A percentile compares a stretch with the other conserved stretches of the same genome.
phyloP scores from a whole-genome alignment of 2,113 vertebrate genomes.

The Ageneiosus marmoratus region DNA sequence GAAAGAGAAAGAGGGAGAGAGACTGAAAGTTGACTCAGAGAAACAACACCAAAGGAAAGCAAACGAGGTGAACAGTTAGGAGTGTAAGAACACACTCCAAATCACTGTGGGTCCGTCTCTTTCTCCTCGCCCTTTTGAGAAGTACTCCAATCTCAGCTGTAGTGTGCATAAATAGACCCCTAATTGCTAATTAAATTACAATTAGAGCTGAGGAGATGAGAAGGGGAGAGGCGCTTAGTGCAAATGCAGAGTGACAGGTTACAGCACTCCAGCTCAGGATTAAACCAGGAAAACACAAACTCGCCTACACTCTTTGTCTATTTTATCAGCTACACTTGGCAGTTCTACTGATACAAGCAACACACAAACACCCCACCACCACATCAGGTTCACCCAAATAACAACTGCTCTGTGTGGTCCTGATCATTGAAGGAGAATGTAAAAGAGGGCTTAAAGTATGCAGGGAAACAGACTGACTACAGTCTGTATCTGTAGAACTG shows the following conservation, averaged over 20 bases:
- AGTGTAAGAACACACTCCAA: too few species aligned
- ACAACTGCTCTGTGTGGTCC: too few species aligned
- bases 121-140: constrained; percentile 60
- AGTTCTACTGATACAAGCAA: too few species aligned
- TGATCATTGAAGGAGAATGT: too few species aligned
- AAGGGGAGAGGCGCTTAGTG: constrained; percentile 71
- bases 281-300: constrained; percentile 56
- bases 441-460: too few species aligned
- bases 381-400: too few species aligned
- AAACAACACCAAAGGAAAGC: not conserved
- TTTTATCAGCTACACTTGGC: too few species aligned
- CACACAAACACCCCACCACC: not conserved
- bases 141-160: constrained; percentile 72
- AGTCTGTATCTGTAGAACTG: too few species aligned
- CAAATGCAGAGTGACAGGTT: constrained; percentile 75
- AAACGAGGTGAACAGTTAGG: not conserved
- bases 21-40: not conserved
- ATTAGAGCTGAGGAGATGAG: constrained; percentile 73
- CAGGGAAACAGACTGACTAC: too few species aligned
- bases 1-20: not conserved
- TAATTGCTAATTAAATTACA: constrained; percentile 79
- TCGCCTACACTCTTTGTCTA: too few species aligned
- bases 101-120: not conserved
- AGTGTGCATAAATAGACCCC: constrained; percentile 70
- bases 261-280: constrained; percentile 63